Evolutionary conservation across 2,797 vertebrate genomes (phyloP).

Genomic region (Neosilurus mollespiculum): DNA sequence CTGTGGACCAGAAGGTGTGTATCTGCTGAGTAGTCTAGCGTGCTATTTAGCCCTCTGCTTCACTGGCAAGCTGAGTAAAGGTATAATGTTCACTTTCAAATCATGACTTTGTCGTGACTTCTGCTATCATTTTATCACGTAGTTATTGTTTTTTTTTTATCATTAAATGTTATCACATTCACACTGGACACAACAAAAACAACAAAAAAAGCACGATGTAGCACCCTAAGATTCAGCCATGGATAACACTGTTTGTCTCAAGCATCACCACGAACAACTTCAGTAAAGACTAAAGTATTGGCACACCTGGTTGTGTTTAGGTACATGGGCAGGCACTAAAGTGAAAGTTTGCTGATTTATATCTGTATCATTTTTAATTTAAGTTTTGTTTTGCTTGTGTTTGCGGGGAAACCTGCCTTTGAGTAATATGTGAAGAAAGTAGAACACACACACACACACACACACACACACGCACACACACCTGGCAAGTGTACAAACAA

Average conservation of each 20-base stretch:
- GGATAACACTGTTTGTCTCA: not conserved
- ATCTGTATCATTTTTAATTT: not conserved
- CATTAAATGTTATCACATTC: not conserved
- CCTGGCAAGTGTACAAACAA: not conserved
- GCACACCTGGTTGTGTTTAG: not conserved
- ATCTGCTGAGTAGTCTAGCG: not conserved
- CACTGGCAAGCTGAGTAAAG: not conserved
- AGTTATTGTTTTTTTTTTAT: not conserved
- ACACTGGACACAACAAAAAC: not conserved
- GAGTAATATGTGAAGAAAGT: too few relatives aligned
- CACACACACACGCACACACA: not conserved
- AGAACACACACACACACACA: not conserved
- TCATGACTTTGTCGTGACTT: not conserved
- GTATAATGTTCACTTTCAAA: not conserved
- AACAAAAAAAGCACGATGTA: too few relatives aligned
- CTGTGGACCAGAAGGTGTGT: too few relatives aligned
- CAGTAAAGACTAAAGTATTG: not conserved
- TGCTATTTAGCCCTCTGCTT: not conserved
- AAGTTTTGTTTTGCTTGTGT: not conserved
- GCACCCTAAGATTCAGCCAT: not conserved
- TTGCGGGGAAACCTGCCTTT: too few relatives aligned
- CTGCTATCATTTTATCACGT: not conserved
- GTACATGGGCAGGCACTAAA: not conserved
- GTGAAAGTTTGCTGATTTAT: not conserved
- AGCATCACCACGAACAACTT: not conserved